A percentile compares a stretch with the other conserved stretches of the same genome.
phyloP scores from a whole-genome alignment of 1,140 invertebrate genomes.

The Schlechtendalia chinensis region DNA sequence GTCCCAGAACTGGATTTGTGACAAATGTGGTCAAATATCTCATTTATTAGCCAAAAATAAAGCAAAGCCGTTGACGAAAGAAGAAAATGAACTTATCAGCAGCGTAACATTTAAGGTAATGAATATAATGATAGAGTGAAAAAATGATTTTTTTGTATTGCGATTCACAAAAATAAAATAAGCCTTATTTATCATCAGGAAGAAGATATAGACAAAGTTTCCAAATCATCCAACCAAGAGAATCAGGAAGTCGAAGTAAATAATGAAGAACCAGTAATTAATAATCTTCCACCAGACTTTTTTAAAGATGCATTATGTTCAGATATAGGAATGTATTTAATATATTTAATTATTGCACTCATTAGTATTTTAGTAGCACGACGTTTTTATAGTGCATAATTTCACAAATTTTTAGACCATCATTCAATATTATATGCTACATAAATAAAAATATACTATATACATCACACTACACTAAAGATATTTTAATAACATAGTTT shows the following conservation, averaged over 20 bases:
- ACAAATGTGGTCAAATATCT: conserved; percentile 62
- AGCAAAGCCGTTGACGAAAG: conserved; percentile 57
- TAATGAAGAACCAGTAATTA: not conserved
- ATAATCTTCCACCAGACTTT: not conserved
- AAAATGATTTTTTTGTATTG: not conserved
- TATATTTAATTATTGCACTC: conserved; percentile 40
- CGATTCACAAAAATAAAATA: not conserved
- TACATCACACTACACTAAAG: not conserved
- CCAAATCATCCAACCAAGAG: not conserved
- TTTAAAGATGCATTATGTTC: conserved; percentile 26
- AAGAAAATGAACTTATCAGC: conserved; percentile 58
- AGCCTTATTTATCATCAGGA: not conserved
- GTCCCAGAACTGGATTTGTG: conserved; percentile 63
- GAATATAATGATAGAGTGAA: not conserved
- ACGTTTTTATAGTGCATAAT: conserved; percentile 33
- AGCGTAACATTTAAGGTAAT: conserved; percentile 58
- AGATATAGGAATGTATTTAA: conserved; percentile 36
- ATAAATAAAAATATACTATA: not conserved
- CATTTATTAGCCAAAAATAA: conserved; percentile 57
- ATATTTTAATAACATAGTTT: not conserved
- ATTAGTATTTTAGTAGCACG: conserved; percentile 44
- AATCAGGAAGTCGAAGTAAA: not conserved
- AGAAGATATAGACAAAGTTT: conserved; percentile 21
- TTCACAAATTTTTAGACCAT: not conserved
- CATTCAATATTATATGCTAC: not conserved